Conservation (phyloP, 2,888 invertebrate species). For the Aphrophora alni region DNA sequence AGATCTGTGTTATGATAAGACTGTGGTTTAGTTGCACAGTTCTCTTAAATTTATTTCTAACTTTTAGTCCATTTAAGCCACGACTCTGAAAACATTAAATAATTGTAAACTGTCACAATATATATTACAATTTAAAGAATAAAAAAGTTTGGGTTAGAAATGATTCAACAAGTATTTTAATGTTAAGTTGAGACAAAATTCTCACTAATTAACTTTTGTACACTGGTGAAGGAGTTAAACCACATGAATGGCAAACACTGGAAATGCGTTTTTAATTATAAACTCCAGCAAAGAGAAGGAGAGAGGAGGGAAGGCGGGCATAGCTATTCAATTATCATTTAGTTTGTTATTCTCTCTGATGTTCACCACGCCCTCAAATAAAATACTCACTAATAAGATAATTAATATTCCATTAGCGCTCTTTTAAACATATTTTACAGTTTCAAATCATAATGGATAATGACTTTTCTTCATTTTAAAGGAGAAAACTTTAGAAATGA, state of each 20-base stretch:
- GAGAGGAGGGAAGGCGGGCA: not conserved
- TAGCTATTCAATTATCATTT: conserved; percentile 37
- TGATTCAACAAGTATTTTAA: not conserved
- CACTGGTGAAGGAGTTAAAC: not conserved
- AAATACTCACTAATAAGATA: conserved; percentile 34
- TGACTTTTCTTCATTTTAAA: conserved; percentile 17
- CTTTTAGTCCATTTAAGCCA: not conserved
- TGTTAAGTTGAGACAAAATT: not conserved
- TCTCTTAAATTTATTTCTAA: not conserved
- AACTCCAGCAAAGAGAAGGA: conserved; percentile 8
- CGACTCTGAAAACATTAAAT: too few species aligned
- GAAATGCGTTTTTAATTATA: conserved; percentile 32
- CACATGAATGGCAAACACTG: conserved; percentile 10
- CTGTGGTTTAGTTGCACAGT: not conserved
- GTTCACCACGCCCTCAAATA: conserved; percentile 36
- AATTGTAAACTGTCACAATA: not conserved
- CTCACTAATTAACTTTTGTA: not conserved
- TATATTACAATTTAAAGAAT: not conserved
- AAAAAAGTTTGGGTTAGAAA: not conserved
- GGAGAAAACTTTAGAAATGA: not conserved
- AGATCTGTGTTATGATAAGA: not conserved
- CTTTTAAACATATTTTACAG: conserved; percentile 35
- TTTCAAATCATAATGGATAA: conserved; percentile 23
- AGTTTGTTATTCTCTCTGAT: conserved; percentile 37
- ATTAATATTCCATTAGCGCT: conserved; percentile 36